Conservation (phyloP, 2,113 vertebrate genomes). For the Myotis yumanensis region DNA sequence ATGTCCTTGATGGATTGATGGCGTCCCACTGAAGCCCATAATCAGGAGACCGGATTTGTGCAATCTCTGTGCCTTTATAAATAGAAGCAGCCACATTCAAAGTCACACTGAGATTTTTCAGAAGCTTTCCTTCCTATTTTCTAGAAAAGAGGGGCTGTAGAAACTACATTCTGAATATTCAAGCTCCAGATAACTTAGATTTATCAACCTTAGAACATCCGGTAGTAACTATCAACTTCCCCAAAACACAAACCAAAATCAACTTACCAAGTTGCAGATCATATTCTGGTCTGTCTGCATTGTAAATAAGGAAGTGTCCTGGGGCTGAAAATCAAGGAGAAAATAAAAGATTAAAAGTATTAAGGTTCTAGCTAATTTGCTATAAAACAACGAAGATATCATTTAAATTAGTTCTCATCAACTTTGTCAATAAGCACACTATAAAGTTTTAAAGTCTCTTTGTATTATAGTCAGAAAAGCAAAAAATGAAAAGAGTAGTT, state of each 20-base stretch:
- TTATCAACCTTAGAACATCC: background rate
- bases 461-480: background rate
- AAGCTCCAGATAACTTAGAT: background rate
- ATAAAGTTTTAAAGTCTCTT: background rate
- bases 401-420: conserved; percentile 16
- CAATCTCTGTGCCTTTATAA: background rate
- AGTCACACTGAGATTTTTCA: background rate
- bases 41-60: background rate
- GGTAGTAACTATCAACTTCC: background rate
- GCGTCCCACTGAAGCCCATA: background rate
- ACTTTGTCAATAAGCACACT: background rate
- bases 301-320: conserved; percentile 86
- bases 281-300: conserved; percentile 84
- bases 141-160: background rate
- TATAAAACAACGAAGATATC: background rate
- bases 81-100: background rate
- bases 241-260: conserved; percentile 28
- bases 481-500: background rate
- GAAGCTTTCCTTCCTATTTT: background rate
- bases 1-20: background rate
- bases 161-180: background rate
- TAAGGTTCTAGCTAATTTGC: background rate
- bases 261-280: conserved; percentile 89
- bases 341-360: conserved; percentile 38
- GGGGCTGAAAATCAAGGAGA: conserved; percentile 66